Evolutionary conservation across 2,888 invertebrate genomes (phyloP).

Genomic region (Melieria crassipennis): DNA sequence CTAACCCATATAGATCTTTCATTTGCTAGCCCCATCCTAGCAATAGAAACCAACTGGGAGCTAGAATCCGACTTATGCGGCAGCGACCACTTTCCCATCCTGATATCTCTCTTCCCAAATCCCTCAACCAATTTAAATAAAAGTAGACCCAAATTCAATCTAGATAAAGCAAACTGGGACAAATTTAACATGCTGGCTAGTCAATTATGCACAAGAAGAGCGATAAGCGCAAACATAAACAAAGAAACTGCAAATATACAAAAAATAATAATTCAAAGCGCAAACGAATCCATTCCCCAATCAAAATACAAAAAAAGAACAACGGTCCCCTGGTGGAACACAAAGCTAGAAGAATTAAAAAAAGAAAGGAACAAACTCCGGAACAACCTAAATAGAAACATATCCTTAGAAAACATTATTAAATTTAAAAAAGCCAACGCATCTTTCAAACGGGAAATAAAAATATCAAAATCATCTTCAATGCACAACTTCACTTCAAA

Average conservation of each 20-base stretch:
- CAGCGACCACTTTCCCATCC: constrained; percentile 23
- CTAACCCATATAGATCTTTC: constrained; percentile 38
- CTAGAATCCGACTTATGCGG: neutral
- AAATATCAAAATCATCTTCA: constrained; percentile 12
- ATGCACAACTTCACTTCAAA: constrained; percentile 3
- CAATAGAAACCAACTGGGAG: constrained; percentile 8
- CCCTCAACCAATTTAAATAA: neutral
- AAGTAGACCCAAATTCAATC: neutral
- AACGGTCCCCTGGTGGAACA: constrained; percentile 20
- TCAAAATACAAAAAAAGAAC: neutral
- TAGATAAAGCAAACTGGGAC: constrained; percentile 17
- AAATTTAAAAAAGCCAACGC: constrained; percentile 17
- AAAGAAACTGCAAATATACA: constrained; percentile 21
- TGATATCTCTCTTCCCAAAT: constrained; percentile 11
- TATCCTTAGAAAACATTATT: constrained; percentile 10
- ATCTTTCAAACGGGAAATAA: constrained; percentile 6
- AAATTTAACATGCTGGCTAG: neutral
- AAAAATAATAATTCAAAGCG: constrained; percentile 20
- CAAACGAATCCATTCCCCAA: constrained; percentile 16
- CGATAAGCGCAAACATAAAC: constrained; percentile 8
- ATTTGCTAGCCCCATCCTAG: constrained; percentile 19
- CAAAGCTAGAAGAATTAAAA: constrained; percentile 3
- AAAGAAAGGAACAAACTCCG: constrained; percentile 14
- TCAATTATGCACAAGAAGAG: neutral
- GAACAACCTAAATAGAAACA: constrained; percentile 25